Evolutionary conservation across 2,888 invertebrate species (phyloP).

Genomic region (Dastarcus helophoroides): DNA sequence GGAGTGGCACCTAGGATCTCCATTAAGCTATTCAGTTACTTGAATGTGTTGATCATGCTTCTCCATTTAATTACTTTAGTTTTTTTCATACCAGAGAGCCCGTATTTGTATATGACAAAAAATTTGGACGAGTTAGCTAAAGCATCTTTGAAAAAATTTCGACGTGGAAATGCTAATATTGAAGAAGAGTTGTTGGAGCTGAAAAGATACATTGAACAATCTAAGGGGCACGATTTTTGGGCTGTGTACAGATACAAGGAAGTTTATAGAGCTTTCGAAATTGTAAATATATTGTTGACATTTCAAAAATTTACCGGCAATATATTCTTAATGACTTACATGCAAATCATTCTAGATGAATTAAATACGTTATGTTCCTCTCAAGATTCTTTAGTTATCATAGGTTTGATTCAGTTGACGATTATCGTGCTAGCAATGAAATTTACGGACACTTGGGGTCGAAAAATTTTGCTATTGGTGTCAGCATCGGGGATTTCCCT

Average conservation of each 20-base stretch:
- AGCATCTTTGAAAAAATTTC: not conserved
- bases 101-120: constrained; percentile 48
- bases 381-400: not conserved
- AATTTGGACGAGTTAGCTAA: not conserved
- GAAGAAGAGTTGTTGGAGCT: not conserved
- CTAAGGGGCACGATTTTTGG: constrained; percentile 33
- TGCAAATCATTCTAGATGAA: not conserved
- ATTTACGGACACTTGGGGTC: no score
- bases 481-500: not conserved
- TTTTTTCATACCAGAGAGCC: constrained; percentile 71
- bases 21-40: constrained; percentile 7
- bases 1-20: constrained; percentile 8
- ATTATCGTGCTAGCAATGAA: not conserved
- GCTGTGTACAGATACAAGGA: constrained; percentile 34
- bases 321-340: not conserved
- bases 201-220: constrained; percentile 19
- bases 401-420: not conserved
- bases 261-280: constrained; percentile 47
- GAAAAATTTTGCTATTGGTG: not conserved
- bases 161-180: not conserved
- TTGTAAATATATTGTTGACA: constrained; percentile 64
- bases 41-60: constrained; percentile 12
- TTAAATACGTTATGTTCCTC: not conserved
- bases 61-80: constrained; percentile 42
- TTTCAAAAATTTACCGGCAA: constrained; percentile 49